Conservation (phyloP, 2,113 vertebrate species). For the Platysternon megacephalum region DNA sequence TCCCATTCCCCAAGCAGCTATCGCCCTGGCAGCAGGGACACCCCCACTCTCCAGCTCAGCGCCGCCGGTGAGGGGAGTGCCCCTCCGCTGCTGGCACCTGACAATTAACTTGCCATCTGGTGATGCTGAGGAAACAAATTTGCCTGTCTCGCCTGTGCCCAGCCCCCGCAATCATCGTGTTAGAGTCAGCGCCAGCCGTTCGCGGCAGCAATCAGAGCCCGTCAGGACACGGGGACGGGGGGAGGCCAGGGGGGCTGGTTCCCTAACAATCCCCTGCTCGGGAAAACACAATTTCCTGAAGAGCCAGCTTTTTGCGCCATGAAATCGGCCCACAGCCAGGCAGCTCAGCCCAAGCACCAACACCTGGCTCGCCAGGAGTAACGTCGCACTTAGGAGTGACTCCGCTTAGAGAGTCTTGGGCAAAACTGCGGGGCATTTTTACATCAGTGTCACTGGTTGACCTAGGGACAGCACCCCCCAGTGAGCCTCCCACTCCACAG, state of each 20-base stretch:
- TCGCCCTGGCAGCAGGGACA: background rate
- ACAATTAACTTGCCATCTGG: constrained; percentile 43
- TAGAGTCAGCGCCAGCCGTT: background rate
- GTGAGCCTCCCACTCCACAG: background rate
- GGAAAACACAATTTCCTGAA: background rate
- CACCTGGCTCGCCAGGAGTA: background rate
- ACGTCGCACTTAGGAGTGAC: background rate
- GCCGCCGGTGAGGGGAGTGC: background rate
- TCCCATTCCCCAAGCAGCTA: background rate
- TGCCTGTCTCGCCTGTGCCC: background rate
- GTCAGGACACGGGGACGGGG: background rate
- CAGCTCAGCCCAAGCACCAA: background rate
- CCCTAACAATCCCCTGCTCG: background rate
- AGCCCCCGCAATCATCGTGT: background rate
- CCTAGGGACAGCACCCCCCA: background rate
- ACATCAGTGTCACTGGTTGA: background rate
- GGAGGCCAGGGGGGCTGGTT: background rate
- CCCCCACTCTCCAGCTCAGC: background rate
- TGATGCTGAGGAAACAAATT: background rate
- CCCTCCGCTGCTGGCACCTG: constrained; percentile 46
- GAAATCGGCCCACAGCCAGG: background rate
- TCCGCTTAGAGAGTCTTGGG: background rate
- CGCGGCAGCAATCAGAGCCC: background rate
- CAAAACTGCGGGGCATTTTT: background rate
- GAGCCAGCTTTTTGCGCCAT: background rate